Evolutionary conservation across 2,113 vertebrate species (phyloP).

Genomic region (Leucoraja erinaceus): DNA sequence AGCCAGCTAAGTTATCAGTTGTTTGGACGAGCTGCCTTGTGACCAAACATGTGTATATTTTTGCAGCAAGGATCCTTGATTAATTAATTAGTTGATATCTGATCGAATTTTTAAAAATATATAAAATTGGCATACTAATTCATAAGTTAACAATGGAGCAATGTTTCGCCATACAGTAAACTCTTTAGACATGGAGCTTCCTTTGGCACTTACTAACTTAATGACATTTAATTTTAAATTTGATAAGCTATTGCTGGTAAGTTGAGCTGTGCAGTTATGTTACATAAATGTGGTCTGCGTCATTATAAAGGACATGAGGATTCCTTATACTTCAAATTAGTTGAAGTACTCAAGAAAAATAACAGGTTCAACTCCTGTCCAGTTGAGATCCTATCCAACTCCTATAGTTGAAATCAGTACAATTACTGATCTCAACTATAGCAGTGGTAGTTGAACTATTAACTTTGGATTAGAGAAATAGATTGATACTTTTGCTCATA

Average conservation of each 20-base stretch:
- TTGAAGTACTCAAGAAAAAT: neutral
- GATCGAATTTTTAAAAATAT: neutral
- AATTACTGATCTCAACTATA: neutral
- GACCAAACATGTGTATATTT: neutral
- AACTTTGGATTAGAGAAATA: neutral
- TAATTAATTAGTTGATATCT: neutral
- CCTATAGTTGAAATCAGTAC: no score
- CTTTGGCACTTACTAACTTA: neutral
- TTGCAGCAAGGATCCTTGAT: neutral
- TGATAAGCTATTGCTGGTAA: neutral
- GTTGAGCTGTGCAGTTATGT: neutral
- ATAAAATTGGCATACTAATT: neutral
- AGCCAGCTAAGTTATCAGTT: neutral
- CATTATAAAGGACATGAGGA: neutral
- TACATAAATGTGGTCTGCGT: neutral
- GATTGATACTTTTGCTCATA: neutral
- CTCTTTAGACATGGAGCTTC: neutral
- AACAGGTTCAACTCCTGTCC: neutral
- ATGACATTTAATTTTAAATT: no score
- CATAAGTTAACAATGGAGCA: neutral
- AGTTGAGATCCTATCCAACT: no score
- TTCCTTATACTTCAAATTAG: neutral
- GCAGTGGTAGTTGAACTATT: neutral
- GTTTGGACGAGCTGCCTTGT: neutral
- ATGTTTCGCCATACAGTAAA: neutral